phyloP scores from a whole-genome alignment of 1,140 invertebrate genomes.

The Pissodes strobi region DNA sequence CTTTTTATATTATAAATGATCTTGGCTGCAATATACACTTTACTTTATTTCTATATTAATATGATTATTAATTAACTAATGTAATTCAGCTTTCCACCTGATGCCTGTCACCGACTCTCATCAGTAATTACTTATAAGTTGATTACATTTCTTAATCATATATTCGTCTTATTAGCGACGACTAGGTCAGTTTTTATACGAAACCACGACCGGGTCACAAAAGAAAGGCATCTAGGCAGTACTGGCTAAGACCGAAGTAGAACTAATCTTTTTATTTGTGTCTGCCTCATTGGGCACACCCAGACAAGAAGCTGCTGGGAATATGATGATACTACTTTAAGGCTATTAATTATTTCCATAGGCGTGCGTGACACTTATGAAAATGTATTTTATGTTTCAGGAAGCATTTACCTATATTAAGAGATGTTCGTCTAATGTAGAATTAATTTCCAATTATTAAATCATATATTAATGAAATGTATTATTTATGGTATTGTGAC shows the following conservation, averaged over 20 bases:
- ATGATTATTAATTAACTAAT: too few species aligned
- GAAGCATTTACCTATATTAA: too few species aligned
- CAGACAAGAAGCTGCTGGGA: constrained; percentile 19
- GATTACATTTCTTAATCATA: neutral
- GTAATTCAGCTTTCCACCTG: too few species aligned
- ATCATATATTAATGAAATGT: neutral
- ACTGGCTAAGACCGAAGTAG: neutral
- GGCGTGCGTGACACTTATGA: neutral
- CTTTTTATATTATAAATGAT: too few species aligned
- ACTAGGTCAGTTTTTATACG: constrained; percentile 16
- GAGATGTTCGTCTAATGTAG: too few species aligned
- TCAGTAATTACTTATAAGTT: neutral
- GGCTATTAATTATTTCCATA: constrained; percentile 3
- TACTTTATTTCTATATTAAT: too few species aligned
- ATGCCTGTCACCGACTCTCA: too few species aligned
- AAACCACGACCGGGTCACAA: neutral
- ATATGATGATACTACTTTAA: constrained; percentile 24
- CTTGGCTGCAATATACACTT: too few species aligned
- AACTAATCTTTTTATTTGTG: constrained; percentile 17
- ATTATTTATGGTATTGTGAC: neutral
- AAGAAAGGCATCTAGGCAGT: constrained; percentile 8
- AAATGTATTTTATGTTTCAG: neutral
- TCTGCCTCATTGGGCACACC: constrained; percentile 22
- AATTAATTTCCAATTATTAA: neutral
- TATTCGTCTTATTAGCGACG: neutral